Evolutionary conservation across 2,888 invertebrate species (phyloP), one percentile per base, ranked within the genome.

Genomic region (Xylocampa areola): DNA sequence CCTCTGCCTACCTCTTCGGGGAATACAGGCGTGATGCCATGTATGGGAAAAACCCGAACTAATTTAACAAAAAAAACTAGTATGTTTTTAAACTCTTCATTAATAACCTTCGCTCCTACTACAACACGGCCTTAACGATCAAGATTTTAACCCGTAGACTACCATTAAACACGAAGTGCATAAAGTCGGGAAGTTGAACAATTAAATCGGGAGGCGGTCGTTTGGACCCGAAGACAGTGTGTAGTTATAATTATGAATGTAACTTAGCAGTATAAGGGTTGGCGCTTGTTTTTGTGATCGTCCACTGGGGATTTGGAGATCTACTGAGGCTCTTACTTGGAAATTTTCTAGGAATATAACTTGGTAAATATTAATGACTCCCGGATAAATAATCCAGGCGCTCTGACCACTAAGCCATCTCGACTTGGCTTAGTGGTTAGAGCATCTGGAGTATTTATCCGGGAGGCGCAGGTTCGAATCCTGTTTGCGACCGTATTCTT

Each of bases 121-220:
- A 48, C 29, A 40, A 43, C 71, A 23, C 70, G 23, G 41, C 58
- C 76, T 74, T 67, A 61, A 62, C 53, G 35, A 67, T 51, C 74
- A 73, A 71, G 64, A 67, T 70, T 73, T 84, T 81, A 85, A 83
- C 84, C 79, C 81, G 78, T 45, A 77, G 80, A 71, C 82, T 78
- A 78, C 80, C 82, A 84, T 87, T 88, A 86, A 85, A 81, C 80
- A 77, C 71, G 77, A 82, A 84, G 85, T 85, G 88, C 85, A 86
- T 86, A 82, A 85, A 86, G 86, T 81, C 80, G 70, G 77, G 85
- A 89, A 89, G 82, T 90, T 89, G 77, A 78, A 86, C 85, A 86
- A 88, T 90, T 89, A 88, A 89, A 88, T 88, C 83, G 84, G 82
- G 79, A 79, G 80, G 66, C 63, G 72, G 82, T 85, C 84, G 84